These are phyloP conservation scores for Icerya purchasi DNA, from an alignment of 2,888 invertebrate species.

Conservation along the genomic window DNA sequence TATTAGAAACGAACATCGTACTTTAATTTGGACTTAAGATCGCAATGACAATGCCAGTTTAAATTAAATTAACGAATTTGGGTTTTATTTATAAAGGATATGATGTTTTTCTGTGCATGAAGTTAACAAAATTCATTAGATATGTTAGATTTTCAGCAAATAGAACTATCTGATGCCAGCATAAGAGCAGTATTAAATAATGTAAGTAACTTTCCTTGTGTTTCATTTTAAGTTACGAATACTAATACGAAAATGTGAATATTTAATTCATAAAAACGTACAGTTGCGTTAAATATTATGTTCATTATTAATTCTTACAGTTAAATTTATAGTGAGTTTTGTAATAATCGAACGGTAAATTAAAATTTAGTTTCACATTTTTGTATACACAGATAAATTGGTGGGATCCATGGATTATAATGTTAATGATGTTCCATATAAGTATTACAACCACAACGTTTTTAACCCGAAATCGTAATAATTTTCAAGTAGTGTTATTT, in stretches of 20 bases:
- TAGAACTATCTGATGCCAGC: conserved; percentile 6
- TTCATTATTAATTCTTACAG: not conserved
- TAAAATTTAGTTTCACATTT: no score
- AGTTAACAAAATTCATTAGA: no score
- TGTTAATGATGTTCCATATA: conserved; percentile 50
- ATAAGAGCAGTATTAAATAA: conserved; percentile 5
- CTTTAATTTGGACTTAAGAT: no score
- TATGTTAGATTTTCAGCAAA: conserved; percentile 12
- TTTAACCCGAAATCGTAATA: conserved; percentile 62
- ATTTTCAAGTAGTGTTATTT: conserved; percentile 66
- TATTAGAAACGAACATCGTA: no score
- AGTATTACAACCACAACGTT: conserved; percentile 54
- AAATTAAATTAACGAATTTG: no score
- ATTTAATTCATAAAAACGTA: no score
- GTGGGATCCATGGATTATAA: conserved; percentile 70
- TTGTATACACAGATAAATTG: conserved; percentile 57
- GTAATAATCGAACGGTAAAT: no score
- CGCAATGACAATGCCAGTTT: no score
- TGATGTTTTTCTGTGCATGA: no score
- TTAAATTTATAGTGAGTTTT: not conserved
- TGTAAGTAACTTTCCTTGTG: not conserved
- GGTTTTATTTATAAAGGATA: no score
- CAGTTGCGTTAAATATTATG: no score
- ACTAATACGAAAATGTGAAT: no score
- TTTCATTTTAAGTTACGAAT: not conserved